A percentile compares a stretch with the other conserved stretches of the same genome.
These are phyloP conservation scores for Euura saliciscinereae DNA, from an alignment of 1,140 invertebrate genomes.

Conservation along the genomic window DNA sequence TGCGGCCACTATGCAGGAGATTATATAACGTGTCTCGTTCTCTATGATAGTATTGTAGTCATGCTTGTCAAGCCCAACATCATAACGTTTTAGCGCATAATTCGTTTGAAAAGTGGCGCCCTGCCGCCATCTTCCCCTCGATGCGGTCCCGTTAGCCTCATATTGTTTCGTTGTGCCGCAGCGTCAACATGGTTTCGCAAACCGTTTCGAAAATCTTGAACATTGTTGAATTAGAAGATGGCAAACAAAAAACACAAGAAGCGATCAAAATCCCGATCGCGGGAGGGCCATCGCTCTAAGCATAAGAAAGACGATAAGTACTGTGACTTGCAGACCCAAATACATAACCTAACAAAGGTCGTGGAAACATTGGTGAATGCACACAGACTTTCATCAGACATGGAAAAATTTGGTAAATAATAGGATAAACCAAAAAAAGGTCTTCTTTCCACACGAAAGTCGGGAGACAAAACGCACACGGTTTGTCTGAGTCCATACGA, in stretches of 20 bases:
- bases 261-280: slow-evolving; percentile 19
- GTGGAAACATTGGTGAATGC: slow-evolving; percentile 8
- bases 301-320: slow-evolving; percentile 8
- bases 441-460: slow-evolving; percentile 16
- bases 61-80: slow-evolving; percentile 26
- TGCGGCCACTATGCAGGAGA: not conserved
- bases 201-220: not conserved
- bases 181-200: slow-evolving; percentile 13
- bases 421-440: not conserved
- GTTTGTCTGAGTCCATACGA: slow-evolving; percentile 5
- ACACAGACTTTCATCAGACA: slow-evolving; percentile 2
- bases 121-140: not conserved
- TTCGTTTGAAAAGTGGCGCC: slow-evolving; percentile 9
- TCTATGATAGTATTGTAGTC: slow-evolving; percentile 17
- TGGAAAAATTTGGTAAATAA: not conserved
- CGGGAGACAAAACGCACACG: slow-evolving; percentile 11
- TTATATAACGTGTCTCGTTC: not conserved
- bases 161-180: slow-evolving; percentile 26
- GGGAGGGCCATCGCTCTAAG: slow-evolving; percentile 10
- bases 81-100: slow-evolving; percentile 20
- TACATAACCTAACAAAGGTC: slow-evolving; percentile 20
- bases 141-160: slow-evolving; percentile 11
- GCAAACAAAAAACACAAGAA: slow-evolving; percentile 1
- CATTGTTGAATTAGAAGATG: too few relatives aligned
- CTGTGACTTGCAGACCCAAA: slow-evolving; percentile 19